A percentile compares a stretch with the other conserved stretches of the same genome.
Evolutionary conservation across 2,888 invertebrate species (phyloP).

Genomic region (Brachycybe producta): DNA sequence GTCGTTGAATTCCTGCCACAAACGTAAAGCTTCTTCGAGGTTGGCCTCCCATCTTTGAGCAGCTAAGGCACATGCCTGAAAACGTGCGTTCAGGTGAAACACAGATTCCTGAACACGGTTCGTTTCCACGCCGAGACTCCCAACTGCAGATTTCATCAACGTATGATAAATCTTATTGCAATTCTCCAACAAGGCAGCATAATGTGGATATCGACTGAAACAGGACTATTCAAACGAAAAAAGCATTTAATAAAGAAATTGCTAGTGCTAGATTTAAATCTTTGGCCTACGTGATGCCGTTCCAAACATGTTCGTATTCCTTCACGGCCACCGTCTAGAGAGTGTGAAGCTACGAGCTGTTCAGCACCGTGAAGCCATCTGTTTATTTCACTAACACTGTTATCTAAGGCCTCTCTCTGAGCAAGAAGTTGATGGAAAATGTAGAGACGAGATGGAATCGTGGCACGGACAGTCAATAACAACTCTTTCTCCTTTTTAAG

Average conservation of each 20-base stretch:
- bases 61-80: constrained; percentile 26
- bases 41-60: constrained; percentile 39
- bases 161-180: constrained; percentile 86
- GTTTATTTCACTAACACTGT: constrained; percentile 70
- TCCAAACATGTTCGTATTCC: constrained; percentile 61
- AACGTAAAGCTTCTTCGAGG: constrained; percentile 60
- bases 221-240: constrained; percentile 40
- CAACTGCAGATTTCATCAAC: constrained; percentile 63
- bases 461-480: constrained; percentile 65
- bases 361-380: constrained; percentile 79
- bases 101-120: constrained; percentile 41
- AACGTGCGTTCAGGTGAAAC: constrained; percentile 7
- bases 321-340: constrained; percentile 52
- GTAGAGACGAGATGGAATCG: constrained; percentile 68
- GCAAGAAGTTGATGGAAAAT: constrained; percentile 63
- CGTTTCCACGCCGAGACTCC: constrained; percentile 60
- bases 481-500: constrained; percentile 44
- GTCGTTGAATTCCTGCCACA: constrained; percentile 72
- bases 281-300: constrained; percentile 53
- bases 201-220: constrained; percentile 77
- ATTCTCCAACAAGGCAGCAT: constrained; percentile 85
- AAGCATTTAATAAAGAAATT: background rate
- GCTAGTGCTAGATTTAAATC: background rate
- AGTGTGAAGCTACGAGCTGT: constrained; percentile 47
- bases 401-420: constrained; percentile 79